A percentile compares a stretch with the other conserved stretches of the same genome.
These are phyloP conservation scores for Cheirogaleus major DNA, from an alignment of 2,797 vertebrate species.

Conservation along the genomic window DNA sequence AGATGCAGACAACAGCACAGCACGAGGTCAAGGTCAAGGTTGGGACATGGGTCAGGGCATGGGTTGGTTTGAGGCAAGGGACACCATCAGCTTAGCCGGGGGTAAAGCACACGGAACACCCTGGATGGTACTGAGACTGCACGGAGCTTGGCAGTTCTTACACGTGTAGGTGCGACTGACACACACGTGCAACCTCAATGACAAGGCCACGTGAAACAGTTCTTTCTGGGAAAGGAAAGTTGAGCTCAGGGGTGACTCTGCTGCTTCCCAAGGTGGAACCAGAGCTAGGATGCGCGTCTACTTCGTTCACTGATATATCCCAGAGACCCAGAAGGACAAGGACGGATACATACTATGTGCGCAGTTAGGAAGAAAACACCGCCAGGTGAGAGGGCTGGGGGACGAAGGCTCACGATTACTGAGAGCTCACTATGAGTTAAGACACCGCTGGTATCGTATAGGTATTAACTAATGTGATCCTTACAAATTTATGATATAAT, in stretches of 20 bases:
- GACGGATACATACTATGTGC: rapidly evolving
- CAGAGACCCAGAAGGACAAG: background rate
- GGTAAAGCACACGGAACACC: background rate
- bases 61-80: background rate
- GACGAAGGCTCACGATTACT: background rate
- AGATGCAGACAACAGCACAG: background rate
- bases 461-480: background rate
- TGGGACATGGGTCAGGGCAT: background rate
- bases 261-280: background rate
- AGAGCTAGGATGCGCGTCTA: no score
- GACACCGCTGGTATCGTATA: background rate
- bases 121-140: background rate
- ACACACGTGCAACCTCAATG: background rate
- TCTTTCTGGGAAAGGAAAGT: background rate
- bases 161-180: background rate
- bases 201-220: background rate
- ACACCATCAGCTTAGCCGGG: background rate
- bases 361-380: background rate
- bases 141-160: background rate
- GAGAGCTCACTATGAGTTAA: background rate
- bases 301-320: background rate
- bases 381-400: background rate
- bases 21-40: rapidly evolving
- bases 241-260: background rate
- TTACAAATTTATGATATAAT: background rate